Conservation (phyloP, 2,113 vertebrate genomes). For the Chauna torquata region DNA sequence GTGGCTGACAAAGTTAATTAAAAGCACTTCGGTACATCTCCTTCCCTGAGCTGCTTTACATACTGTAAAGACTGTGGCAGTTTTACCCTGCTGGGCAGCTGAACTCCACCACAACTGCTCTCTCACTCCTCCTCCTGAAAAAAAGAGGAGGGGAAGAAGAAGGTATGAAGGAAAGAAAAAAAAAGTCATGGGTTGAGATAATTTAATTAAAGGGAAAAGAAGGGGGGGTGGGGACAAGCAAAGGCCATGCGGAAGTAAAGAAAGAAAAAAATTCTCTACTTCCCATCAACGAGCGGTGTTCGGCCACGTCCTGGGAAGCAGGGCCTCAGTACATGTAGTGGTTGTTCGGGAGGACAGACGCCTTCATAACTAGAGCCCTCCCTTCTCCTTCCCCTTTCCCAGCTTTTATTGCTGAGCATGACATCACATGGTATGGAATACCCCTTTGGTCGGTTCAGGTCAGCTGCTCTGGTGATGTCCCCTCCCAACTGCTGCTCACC, state of each 20-base stretch:
- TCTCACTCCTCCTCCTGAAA: background rate
- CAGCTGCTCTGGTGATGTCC: background rate
- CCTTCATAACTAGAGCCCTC: background rate
- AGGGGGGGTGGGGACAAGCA: no score
- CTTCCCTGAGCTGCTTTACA: background rate
- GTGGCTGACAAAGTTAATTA: background rate
- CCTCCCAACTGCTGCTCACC: background rate
- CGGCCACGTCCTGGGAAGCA: background rate
- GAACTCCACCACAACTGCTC: background rate
- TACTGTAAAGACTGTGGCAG: no score
- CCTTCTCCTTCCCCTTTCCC: background rate
- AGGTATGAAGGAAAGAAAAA: no score
- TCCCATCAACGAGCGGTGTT: background rate
- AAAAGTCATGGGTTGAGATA: background rate
- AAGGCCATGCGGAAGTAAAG: background rate
- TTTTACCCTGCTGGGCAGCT: no score
- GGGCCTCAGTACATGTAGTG: background rate
- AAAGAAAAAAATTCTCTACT: background rate
- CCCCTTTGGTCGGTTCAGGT: background rate
- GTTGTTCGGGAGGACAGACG: background rate
- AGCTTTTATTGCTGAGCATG: background rate
- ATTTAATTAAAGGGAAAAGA: background rate
- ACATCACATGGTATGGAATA: background rate
- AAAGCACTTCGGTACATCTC: background rate
- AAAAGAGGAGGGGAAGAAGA: no score